Conservation (phyloP, 1,140 invertebrate genomes). For the Zaprionus tsacasi region DNA sequence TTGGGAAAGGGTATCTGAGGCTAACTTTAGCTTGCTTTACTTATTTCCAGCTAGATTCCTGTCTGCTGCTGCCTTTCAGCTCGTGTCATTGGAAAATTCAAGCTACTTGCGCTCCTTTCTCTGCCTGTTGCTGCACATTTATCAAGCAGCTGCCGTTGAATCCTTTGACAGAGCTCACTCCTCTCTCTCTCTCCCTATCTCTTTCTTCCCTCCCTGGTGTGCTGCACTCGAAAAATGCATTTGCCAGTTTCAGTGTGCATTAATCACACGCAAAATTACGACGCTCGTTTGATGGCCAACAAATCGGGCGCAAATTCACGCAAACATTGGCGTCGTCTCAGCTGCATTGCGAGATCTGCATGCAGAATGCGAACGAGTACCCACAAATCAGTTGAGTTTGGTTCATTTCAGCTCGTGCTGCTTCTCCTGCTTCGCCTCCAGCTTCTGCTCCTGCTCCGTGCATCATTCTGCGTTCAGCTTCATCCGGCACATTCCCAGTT, state of each 20-base stretch:
- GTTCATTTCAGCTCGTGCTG: background rate
- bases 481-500: slow-evolving; percentile 30
- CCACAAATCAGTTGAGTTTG: slow-evolving; percentile 41
- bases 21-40: background rate
- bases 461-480: slow-evolving; percentile 5
- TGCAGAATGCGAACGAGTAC: slow-evolving; percentile 25
- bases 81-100: background rate
- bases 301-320: slow-evolving; percentile 73
- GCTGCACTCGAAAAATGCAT: slow-evolving; percentile 42
- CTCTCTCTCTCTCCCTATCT: background rate
- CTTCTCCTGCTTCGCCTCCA: background rate
- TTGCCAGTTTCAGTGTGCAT: slow-evolving; percentile 51
- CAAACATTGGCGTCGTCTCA: slow-evolving; percentile 61
- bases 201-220: background rate
- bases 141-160: slow-evolving; percentile 35
- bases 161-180: slow-evolving; percentile 35
- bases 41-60: background rate
- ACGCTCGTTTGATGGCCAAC: slow-evolving; percentile 67
- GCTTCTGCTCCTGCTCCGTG: background rate
- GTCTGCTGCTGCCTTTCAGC: background rate
- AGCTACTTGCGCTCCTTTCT: slow-evolving; percentile 6
- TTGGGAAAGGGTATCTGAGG: too few relatives aligned
- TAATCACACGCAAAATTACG: slow-evolving; percentile 68
- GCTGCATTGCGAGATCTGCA: slow-evolving; percentile 31
- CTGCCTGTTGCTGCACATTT: slow-evolving; percentile 37